A percentile compares a stretch with the other conserved stretches of the same genome.
These are phyloP conservation scores for Solen grandis DNA, from an alignment of 1,140 invertebrate genomes.

Conservation along the genomic window DNA sequence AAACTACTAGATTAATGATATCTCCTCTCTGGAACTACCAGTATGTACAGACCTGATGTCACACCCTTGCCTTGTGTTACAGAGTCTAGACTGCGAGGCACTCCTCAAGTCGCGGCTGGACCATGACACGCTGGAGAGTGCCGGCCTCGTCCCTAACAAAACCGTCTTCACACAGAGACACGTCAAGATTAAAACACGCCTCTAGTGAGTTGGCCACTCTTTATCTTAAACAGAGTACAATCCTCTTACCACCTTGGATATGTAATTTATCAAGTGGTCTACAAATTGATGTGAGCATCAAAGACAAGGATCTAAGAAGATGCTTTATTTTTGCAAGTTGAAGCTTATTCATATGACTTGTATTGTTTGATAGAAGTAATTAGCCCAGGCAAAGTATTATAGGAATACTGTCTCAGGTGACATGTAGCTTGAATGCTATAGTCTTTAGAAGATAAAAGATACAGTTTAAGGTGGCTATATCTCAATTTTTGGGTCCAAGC, in stretches of 20 bases:
- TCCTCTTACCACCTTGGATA: background rate
- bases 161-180: constrained; percentile 96
- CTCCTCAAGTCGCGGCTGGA: constrained; percentile 95
- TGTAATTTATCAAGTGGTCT: background rate
- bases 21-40: no score
- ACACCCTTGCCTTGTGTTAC: constrained; percentile 64
- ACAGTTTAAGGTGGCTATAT: no score
- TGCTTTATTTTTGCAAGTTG: no score
- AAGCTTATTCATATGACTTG: no score
- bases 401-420: no score
- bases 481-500: no score
- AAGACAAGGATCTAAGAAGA: no score
- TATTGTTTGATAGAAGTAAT: no score
- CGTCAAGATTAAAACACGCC: constrained; percentile 98
- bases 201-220: constrained; percentile 92
- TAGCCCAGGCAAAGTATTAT: no score
- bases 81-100: constrained; percentile 89
- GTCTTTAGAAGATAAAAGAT: no score
- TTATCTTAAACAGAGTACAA: background rate
- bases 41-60: background rate
- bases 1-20: background rate
- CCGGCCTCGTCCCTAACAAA: constrained; percentile 94
- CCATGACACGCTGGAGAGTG: constrained; percentile 95
- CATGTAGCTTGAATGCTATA: no score
- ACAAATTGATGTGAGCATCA: background rate